phyloP scores from a whole-genome alignment of 2,113 vertebrate genomes.

The Spermophilus dauricus region DNA sequence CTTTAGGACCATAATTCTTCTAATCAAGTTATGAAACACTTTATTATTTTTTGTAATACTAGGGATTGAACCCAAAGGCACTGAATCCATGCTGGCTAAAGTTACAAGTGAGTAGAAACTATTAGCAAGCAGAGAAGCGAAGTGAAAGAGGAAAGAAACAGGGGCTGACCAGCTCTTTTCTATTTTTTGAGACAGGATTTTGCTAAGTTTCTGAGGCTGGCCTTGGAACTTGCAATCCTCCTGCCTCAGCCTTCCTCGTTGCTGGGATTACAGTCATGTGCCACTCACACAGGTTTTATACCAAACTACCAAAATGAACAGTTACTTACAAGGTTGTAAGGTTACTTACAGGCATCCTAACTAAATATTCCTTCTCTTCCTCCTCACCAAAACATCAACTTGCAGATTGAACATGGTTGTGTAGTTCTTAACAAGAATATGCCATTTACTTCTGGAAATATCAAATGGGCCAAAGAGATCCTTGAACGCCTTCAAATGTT shows the following conservation, averaged over 20 bases:
- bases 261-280: too few species aligned
- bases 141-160: rapidly evolving
- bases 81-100: background rate
- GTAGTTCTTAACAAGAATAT: conserved; percentile 89
- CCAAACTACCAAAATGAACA: background rate
- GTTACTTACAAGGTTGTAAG: background rate
- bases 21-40: background rate
- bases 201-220: too few species aligned
- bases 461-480: conserved; percentile 90
- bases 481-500: conserved; percentile 87
- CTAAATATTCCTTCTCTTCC: conserved; percentile 20
- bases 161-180: background rate
- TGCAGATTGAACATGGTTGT: conserved; percentile 83
- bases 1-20: background rate
- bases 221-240: too few species aligned
- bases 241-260: too few species aligned
- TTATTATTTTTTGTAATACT: background rate
- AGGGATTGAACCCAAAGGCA: too few species aligned
- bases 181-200: too few species aligned
- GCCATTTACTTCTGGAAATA: conserved; percentile 88
- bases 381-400: conserved; percentile 57
- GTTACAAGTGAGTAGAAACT: background rate
- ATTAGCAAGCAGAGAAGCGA: background rate
- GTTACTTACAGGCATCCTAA: background rate
- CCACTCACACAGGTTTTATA: background rate